Percentiles rank a stretch among this genome's conserved stretches.
phyloP scores from a whole-genome alignment of 2,113 vertebrate species.

The Nothobranchius furzeri region DNA sequence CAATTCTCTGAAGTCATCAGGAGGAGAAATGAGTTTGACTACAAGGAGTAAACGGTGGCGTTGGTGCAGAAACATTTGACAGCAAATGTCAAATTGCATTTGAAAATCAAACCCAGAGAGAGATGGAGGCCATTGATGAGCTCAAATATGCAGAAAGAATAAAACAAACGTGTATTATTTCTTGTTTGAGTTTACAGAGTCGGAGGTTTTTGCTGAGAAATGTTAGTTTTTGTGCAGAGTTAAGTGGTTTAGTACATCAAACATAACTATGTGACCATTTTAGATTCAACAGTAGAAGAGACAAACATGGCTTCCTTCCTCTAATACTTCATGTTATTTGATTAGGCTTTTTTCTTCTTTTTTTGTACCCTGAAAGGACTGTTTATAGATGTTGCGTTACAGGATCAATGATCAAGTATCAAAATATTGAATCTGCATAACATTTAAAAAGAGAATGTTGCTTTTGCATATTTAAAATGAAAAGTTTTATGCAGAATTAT shows the following conservation, averaged over 20 bases:
- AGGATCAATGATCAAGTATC: no score
- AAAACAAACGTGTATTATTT: conserved; percentile 12
- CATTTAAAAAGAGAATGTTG: no score
- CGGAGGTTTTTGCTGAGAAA: neutral
- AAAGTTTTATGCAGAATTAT: no score
- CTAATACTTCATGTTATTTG: no score
- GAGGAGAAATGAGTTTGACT: conserved; percentile 50
- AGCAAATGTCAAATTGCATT: conserved; percentile 44
- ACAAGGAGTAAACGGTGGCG: conserved; percentile 28
- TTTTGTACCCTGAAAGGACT: no score
- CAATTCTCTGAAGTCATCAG: conserved; percentile 58
- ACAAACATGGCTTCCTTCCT: no score
- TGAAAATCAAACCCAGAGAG: conserved; percentile 30
- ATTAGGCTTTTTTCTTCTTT: no score
- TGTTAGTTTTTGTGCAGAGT: conserved; percentile 1
- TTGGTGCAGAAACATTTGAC: conserved; percentile 28
- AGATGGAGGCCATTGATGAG: conserved; percentile 8
- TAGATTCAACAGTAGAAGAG: neutral
- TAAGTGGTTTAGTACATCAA: conserved; percentile 4
- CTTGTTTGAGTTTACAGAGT: neutral
- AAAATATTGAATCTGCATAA: no score
- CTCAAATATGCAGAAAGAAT: conserved; percentile 9
- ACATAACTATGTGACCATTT: conserved; percentile 12
- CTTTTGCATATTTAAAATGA: no score
- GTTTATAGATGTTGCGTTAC: no score